phyloP scores from a whole-genome alignment of 2,888 invertebrate genomes.

The Oligia latruncula region DNA sequence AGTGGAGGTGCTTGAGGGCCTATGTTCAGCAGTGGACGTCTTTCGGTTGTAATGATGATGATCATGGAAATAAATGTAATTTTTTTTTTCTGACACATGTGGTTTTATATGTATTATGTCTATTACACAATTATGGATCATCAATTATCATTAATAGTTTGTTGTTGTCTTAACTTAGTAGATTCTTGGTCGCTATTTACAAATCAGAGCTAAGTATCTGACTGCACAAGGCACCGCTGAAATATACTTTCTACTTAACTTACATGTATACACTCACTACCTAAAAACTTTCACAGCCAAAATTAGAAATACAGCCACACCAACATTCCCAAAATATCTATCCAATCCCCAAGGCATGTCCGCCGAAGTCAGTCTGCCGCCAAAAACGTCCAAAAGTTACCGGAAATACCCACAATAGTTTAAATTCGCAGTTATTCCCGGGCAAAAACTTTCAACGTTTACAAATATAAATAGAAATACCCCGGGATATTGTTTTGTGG shows the following conservation, averaged over 20 bases:
- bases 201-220: not conserved
- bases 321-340: not conserved
- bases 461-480: constrained; percentile 60
- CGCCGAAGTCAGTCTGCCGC: not conserved
- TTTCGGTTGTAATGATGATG: too few relatives aligned
- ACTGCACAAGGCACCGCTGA: not conserved
- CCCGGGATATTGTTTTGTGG: constrained; percentile 48
- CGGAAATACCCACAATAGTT: constrained; percentile 43
- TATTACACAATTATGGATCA: not conserved
- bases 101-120: not conserved
- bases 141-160: not conserved
- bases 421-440: constrained; percentile 43
- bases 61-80: not conserved
- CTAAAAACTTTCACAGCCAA: not conserved
- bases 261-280: not conserved
- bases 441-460: constrained; percentile 46
- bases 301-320: not conserved
- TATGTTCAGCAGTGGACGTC: too few relatives aligned
- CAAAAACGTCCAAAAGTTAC: constrained; percentile 45
- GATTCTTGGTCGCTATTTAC: not conserved
- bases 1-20: too few relatives aligned
- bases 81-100: not conserved
- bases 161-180: not conserved
- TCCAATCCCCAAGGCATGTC: constrained; percentile 10
- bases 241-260: not conserved